These are phyloP conservation scores for Embidobia sp. DNA, from an alignment of 2,888 invertebrate genomes.

Conservation along the genomic window DNA sequence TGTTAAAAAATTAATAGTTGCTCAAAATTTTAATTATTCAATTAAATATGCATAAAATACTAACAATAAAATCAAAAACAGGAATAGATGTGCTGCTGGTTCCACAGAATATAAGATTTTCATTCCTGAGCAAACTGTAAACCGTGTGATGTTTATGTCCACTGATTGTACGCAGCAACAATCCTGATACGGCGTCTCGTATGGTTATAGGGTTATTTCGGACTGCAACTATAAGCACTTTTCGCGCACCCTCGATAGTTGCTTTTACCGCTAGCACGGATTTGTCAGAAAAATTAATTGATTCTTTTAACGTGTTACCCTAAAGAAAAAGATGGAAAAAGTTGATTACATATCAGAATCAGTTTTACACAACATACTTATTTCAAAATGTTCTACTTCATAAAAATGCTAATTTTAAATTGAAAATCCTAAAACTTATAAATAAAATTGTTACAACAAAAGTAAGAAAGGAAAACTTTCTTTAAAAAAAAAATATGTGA, in stretches of 20 bases:
- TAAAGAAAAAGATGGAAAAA: too few species aligned
- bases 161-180: constrained; percentile 86
- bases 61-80: constrained; percentile 89
- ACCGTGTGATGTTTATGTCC: constrained; percentile 85
- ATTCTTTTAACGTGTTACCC: constrained; percentile 73
- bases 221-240: constrained; percentile 87
- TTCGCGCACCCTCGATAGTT: constrained; percentile 88
- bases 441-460: too few species aligned
- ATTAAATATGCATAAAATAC: constrained; percentile 73
- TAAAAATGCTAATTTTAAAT: too few species aligned
- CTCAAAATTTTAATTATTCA: not conserved
- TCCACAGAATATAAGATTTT: constrained; percentile 88
- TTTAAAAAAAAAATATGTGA: too few species aligned
- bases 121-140: constrained; percentile 87
- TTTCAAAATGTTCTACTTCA: too few species aligned
- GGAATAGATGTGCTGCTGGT: constrained; percentile 88
- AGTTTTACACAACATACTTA: too few species aligned
- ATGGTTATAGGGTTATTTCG: constrained; percentile 87
- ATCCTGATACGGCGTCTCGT: constrained; percentile 87
- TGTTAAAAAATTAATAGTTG: too few species aligned
- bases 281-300: constrained; percentile 84
- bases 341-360: too few species aligned
- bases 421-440: too few species aligned
- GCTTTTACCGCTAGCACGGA: constrained; percentile 88
- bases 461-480: too few species aligned